Conservation (phyloP, 2,797 vertebrate genomes). For the Onychomys leucogaster region DNA sequence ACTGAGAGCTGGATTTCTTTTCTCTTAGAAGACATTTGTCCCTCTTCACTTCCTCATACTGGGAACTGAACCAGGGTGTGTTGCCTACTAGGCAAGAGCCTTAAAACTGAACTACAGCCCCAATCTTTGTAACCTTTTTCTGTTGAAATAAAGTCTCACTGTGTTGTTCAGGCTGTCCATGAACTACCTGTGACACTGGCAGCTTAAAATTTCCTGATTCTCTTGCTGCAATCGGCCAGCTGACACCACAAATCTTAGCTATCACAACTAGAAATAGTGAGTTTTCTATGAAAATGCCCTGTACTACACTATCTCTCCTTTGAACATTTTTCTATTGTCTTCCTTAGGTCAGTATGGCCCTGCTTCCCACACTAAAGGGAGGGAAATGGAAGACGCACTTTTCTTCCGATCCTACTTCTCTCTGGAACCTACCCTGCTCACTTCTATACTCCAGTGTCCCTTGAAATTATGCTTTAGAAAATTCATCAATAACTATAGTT, state of each 20-base stretch:
- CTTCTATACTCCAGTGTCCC: neutral
- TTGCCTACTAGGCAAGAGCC: neutral
- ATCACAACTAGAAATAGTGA: neutral
- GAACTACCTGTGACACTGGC: neutral
- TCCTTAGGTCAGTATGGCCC: neutral
- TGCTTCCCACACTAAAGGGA: neutral
- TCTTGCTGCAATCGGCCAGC: neutral
- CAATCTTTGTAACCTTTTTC: neutral
- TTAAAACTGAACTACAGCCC: neutral
- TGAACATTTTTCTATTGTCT: neutral
- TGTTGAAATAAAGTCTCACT: neutral
- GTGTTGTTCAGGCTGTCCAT: neutral
- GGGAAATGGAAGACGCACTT: neutral
- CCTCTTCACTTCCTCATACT: neutral
- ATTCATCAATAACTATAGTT: neutral
- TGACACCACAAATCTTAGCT: neutral
- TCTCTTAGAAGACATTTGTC: neutral
- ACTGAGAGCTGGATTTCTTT: neutral
- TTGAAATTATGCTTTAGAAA: neutral
- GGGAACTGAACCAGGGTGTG: rapidly evolving
- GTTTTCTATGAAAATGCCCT: neutral
- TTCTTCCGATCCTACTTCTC: neutral
- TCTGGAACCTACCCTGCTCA: neutral
- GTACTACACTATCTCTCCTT: neutral
- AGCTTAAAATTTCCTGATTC: no score